Base-by-base conservation (phyloP, 2,797 vertebrate genomes). In the Anguilla megastoma region DNA sequence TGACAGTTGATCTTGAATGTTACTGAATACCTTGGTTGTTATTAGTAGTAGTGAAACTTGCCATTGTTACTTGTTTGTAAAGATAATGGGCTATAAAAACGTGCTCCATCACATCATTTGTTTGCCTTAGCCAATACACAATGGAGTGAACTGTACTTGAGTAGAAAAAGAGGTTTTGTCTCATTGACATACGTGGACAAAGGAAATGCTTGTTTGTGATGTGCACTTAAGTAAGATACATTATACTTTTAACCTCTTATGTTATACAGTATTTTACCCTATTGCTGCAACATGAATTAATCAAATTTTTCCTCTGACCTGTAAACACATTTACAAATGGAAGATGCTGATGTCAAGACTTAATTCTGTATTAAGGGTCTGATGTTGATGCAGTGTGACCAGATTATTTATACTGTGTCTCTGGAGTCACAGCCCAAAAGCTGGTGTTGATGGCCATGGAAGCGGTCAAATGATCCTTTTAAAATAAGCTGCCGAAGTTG, bases 21-120 rank as follows among this genome's bases (percentile, higher is more conserved):
- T 89, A 91, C 90, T 95, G 92, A 93, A 45, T 2, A 90, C 92
- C 91, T 95, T 24, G 95, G 94, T 96, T 94, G 93, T 82, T 82
- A 93, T 94, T 94, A 90, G 93, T 76, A 86, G 88, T 85, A 85
- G 91, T 92, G 91, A 92, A 92, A 93, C 93, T 93, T 95, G 91
- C 93, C 91, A 88, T 94, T 92, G 89, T 91, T 91, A 93, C 93
- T 92, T 92, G 92, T 90, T 27, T 45, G 90, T 91, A 93, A 91
- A 92, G 76, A 92, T 93, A 91, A 86, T 80, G 41, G 30, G 90
- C 89, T 91, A 89, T 93, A 91, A 91, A 92, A 93, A 92, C 88
- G 89, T 90, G 89, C 82, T 71, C n/a, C 79, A 82, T 87, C 76
- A 66, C 88, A 91, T 90, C 93, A 90, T 92, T 89, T 58, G 60